These are phyloP conservation scores for Neoascia interrupta DNA, from an alignment of 2,888 invertebrate species.

Conservation along the genomic window DNA sequence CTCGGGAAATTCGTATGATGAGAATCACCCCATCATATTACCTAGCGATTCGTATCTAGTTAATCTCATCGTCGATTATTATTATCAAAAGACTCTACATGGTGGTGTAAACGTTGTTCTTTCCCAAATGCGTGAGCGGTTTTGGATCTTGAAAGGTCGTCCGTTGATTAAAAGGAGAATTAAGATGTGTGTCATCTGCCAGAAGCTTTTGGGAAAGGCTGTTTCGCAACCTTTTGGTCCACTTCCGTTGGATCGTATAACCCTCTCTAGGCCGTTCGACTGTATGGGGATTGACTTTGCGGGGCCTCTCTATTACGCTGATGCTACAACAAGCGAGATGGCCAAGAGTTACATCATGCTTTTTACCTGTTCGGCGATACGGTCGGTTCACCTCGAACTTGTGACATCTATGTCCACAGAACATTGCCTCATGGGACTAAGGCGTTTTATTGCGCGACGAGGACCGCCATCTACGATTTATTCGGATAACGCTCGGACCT, in stretches of 20 bases:
- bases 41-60: too few relatives aligned
- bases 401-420: neutral
- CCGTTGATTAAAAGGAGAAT: constrained; percentile 9
- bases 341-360: constrained; percentile 10
- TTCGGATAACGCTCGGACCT: too few relatives aligned
- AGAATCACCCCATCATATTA: too few relatives aligned
- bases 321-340: neutral
- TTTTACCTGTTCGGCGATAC: constrained; percentile 7
- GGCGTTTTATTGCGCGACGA: constrained; percentile 5
- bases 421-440: constrained; percentile 2
- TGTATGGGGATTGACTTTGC: constrained; percentile 6
- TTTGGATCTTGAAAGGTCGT: neutral
- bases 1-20: too few relatives aligned
- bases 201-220: constrained; percentile 2
- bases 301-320: neutral
- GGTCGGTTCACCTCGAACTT: neutral
- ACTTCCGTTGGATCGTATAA: neutral
- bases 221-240: constrained; percentile 14
- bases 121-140: constrained; percentile 5
- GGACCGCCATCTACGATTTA: neutral
- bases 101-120: neutral
- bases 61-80: constrained; percentile 4
- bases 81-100: constrained; percentile 6
- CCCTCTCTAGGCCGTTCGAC: constrained; percentile 8
- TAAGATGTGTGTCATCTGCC: constrained; percentile 5